Base-by-base conservation (phyloP, 2,888 invertebrate genomes). In the Patella pellucida region DNA sequence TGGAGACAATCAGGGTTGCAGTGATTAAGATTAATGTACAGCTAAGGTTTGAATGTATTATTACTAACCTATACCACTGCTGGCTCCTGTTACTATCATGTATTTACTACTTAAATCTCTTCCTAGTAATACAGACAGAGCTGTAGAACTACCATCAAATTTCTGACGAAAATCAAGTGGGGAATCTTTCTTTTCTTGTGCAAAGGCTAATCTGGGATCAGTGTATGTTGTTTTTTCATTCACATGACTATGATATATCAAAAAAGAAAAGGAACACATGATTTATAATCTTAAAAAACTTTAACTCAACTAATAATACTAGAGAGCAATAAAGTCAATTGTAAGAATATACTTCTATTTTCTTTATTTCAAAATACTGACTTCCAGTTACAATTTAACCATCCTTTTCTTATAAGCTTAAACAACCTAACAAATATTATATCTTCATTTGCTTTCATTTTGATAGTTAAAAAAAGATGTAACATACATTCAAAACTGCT, bases 141-240 rank as follows among this genome's bases (percentile, higher is more conserved):
- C 97, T 68, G 95, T 95, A 76, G 95, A 95, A 27, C 95, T 95
- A 0, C 94, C 95, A 92, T 98, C 97, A 92, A 96, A 98, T 85
- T 95, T 93, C 89, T 89, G 90, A 73, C 84, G 84, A 41, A 89
- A 82, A 67, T 84, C 85, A 52, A 81, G 73, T 9, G 75, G 75
- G 2, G 79, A 73, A 41, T 80, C 78, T 31, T 85, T 84, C 56
- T 85, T 82, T 74, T 23, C 85, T 67, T 88, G 85, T 41, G 97
- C 96, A 92, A 97, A 98, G 0, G 97, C 98, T 79, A 98, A 91
- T 79, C 98, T 93, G 3, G 98, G 98, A 92, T 98, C 98, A 0
- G 96, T 95, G 86, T 95, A 95, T 0, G 97, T 97, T 52, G 95
- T 95, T 77, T 94, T 94, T 69, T 94, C 94, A 86, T 95, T 95